Percentiles rank a stretch among this genome's conserved stretches.
Evolutionary conservation across 2,797 vertebrate genomes (phyloP).

Genomic region (Enteromius thamalakanensis): DNA sequence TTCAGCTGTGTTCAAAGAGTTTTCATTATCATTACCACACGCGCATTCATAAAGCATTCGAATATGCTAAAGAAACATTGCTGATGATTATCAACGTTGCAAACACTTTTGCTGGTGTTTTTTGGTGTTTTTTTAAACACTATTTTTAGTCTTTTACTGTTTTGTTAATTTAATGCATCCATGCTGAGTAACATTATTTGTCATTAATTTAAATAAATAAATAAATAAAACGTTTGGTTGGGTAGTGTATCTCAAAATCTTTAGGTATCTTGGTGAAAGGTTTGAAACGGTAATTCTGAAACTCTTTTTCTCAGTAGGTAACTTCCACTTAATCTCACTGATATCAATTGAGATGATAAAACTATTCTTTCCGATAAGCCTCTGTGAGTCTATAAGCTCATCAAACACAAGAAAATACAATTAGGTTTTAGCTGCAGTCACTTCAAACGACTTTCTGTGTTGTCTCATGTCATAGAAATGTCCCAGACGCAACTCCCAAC

Average conservation of each 20-base stretch:
- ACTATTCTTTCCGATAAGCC: neutral
- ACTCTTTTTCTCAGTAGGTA: neutral
- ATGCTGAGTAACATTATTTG: neutral
- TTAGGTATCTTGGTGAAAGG: neutral
- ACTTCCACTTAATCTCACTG: neutral
- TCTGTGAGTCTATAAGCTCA: neutral
- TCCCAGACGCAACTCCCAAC: neutral
- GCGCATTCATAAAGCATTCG: neutral
- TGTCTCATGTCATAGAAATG: slow-evolving; percentile 38
- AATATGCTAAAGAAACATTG: neutral
- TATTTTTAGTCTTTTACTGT: neutral
- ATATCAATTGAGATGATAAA: neutral
- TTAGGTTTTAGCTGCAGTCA: neutral
- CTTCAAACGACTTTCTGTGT: neutral
- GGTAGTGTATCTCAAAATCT: neutral
- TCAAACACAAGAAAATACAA: neutral
- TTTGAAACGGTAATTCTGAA: neutral
- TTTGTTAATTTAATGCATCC: neutral
- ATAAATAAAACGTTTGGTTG: neutral
- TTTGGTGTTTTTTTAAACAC: no score
- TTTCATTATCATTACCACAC: no score
- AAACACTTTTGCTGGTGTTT: neutral
- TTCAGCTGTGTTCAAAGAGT: neutral
- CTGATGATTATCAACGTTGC: neutral
- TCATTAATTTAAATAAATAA: no score